Evolutionary conservation across 2,888 invertebrate genomes (phyloP).

Genomic region (Strigamia crassipes): DNA sequence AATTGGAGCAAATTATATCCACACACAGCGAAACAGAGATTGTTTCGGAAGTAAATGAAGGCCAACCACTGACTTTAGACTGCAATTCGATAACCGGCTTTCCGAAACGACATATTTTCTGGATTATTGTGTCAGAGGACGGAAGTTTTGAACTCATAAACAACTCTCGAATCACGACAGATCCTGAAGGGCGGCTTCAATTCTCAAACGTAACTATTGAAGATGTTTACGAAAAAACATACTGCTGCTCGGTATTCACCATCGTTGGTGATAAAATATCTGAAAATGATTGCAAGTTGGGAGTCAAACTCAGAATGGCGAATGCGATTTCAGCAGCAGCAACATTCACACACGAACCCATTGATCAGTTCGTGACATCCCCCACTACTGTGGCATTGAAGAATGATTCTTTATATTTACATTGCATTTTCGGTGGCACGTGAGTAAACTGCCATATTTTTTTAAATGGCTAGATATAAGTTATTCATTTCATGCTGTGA

Average conservation of each 20-base stretch:
- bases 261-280: slow-evolving; percentile 63
- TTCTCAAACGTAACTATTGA: slow-evolving; percentile 88
- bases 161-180: slow-evolving; percentile 90
- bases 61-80: slow-evolving; percentile 82
- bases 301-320: slow-evolving; percentile 70
- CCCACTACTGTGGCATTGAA: slow-evolving; percentile 83
- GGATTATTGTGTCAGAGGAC: slow-evolving; percentile 81
- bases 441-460: slow-evolving; percentile 64
- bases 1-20: slow-evolving; percentile 65
- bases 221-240: slow-evolving; percentile 71
- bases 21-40: slow-evolving; percentile 65
- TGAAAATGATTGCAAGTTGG: slow-evolving; percentile 85
- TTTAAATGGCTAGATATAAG: neutral
- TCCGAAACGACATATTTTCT: slow-evolving; percentile 92
- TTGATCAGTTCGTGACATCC: slow-evolving; percentile 80
- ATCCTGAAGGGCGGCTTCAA: slow-evolving; percentile 96
- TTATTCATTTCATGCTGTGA: slow-evolving; percentile 33
- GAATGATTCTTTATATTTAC: slow-evolving; percentile 82
- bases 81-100: slow-evolving; percentile 95
- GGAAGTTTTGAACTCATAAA: slow-evolving; percentile 85
- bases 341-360: slow-evolving; percentile 67
- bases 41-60: slow-evolving; percentile 74
- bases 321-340: slow-evolving; percentile 56
- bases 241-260: slow-evolving; percentile 77
- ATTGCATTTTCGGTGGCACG: slow-evolving; percentile 97